Conservation (phyloP, 2,888 invertebrate species). For the Drosophila suboccidentalis region DNA sequence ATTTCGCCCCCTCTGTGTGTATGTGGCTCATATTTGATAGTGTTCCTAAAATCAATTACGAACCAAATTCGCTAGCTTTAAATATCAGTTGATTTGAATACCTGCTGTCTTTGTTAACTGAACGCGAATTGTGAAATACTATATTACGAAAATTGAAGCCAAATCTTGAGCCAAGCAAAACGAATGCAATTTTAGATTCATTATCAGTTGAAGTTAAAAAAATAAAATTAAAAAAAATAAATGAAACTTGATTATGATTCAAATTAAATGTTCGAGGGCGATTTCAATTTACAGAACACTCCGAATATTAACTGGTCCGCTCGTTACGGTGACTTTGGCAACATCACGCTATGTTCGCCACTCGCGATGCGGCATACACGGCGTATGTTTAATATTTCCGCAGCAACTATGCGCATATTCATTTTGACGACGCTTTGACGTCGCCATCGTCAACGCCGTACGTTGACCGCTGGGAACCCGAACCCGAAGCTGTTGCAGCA, state of each 20-base stretch:
- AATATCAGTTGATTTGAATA: background rate
- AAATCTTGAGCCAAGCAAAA: no score
- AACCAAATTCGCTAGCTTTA: background rate
- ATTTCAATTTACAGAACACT: constrained; percentile 11
- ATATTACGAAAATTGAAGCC: background rate
- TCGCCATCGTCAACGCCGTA: constrained; percentile 54
- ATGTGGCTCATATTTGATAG: background rate
- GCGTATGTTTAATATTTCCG: constrained; percentile 80
- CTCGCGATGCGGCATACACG: constrained; percentile 60
- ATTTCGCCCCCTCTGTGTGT: background rate
- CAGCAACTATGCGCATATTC: constrained; percentile 75
- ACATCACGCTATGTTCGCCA: constrained; percentile 38
- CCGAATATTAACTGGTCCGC: constrained; percentile 15
- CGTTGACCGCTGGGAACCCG: constrained; percentile 73
- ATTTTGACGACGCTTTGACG: constrained; percentile 79
- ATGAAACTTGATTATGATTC: no score
- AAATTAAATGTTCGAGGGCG: background rate
- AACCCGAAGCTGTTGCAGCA: constrained; percentile 57
- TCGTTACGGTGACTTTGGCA: constrained; percentile 39
- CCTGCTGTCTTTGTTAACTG: background rate
- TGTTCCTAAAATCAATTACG: constrained; percentile 20
- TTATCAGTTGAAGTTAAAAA: no score
- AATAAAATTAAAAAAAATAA: no score
- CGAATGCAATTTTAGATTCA: no score
- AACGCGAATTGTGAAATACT: background rate